Base-by-base conservation (phyloP, 2,797 vertebrate genomes). In the Darevskia nairensis region DNA sequence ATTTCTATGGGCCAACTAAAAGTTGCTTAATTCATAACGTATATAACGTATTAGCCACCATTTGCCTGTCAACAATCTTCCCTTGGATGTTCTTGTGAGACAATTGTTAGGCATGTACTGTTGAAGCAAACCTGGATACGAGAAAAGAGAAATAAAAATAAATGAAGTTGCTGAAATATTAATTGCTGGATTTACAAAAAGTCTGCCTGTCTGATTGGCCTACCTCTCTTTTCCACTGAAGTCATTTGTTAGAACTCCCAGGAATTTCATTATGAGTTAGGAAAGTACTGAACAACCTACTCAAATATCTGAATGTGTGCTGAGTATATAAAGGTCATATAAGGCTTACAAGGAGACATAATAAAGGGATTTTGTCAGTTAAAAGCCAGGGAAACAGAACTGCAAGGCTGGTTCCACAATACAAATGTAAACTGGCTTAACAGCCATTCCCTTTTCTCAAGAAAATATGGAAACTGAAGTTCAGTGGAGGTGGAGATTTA, bases 191-290 rank as follows among this genome's bases (percentile, higher is more conserved):
- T 46, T 79, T 79, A 79, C 64, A 80, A 80, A 81, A 87, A 74
- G 72, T 17, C 35, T 64, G n/a, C 77, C 50, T 75, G 55, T 66
- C 64, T 19, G 32, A 69, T n/a, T 86, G 69, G 44, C 61, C 72
- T 77, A 82, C 64, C 59, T 77, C 74, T 55, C 25, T 81, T 89
- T 89, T 89, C 84, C 88, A 89, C 79, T 89, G 84, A 89, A 85
- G 71, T 68, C 69, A 89, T 85, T 86, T 55, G 84, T 72, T 55
- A 85, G 27, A 81, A 81, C 78, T 81, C 80, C 61, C 71, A 85
- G 61, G 71, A 86, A 89, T 89, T 81, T 85, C 41, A 86, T 89
- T 86, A 85, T 89, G 78, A 86, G 59, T 66, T 50, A 89, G 78
- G 78, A 89, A 89, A 89, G 61, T 80, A 68, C 74, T 81, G 78